These are phyloP conservation scores for Psophia crepitans DNA, from an alignment of 2,113 vertebrate species.

Conservation along the genomic window DNA sequence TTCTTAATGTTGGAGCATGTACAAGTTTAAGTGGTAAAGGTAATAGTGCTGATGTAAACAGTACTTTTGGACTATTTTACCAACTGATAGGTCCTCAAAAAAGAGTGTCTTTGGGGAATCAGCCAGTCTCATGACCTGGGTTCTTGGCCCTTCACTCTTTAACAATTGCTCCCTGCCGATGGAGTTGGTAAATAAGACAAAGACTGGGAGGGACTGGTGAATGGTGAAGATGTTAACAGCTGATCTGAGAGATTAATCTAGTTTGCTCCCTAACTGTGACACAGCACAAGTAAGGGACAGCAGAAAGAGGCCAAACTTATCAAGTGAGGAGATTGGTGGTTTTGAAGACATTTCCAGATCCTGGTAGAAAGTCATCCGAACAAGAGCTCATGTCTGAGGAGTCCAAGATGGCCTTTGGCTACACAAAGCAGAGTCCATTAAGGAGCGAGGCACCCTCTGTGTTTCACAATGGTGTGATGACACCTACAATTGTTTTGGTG, in stretches of 20 bases:
- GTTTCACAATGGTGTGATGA: not conserved
- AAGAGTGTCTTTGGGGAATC: not conserved
- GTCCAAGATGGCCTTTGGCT: not conserved
- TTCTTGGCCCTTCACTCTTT: not conserved
- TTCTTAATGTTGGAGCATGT: not conserved
- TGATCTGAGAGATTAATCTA: rapidly evolving
- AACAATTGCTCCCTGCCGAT: not conserved
- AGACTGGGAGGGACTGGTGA: not conserved
- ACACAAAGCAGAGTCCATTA: not conserved
- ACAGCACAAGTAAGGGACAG: not conserved
- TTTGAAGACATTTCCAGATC: not conserved
- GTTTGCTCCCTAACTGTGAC: not conserved
- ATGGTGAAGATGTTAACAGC: not conserved
- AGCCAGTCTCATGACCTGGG: not conserved
- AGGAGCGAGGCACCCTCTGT: not conserved
- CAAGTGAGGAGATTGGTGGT: not conserved
- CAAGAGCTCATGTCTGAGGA: not conserved
- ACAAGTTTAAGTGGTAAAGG: not conserved
- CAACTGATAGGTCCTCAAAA: not conserved
- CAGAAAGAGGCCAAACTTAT: not conserved
- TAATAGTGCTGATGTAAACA: not conserved
- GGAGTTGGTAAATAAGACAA: not conserved
- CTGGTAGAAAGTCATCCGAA: not conserved
- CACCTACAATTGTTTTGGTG: not conserved
- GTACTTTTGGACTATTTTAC: not conserved